phyloP scores from a whole-genome alignment of 2,888 invertebrate genomes.

The Chloroclystis v-ata region DNA sequence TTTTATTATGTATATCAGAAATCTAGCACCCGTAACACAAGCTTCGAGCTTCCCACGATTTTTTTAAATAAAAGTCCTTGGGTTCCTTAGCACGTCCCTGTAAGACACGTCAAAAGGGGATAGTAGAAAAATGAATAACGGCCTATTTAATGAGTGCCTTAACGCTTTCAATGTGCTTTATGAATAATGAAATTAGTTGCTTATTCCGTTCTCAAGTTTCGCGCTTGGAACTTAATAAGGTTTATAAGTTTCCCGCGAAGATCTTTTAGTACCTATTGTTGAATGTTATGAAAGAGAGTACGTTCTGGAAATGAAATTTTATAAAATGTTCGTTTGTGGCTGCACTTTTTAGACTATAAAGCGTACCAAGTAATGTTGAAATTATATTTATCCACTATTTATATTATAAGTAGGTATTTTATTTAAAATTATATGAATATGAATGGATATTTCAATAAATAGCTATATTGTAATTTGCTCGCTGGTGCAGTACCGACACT shows the following conservation, averaged over 20 bases:
- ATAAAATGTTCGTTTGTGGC: too few relatives aligned
- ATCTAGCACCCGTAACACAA: too few relatives aligned
- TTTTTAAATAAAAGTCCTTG: not conserved
- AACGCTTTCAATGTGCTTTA: slow-evolving; percentile 76
- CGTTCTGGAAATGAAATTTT: not conserved
- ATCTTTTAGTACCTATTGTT: slow-evolving; percentile 48
- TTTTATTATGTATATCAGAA: too few relatives aligned
- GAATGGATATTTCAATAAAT: too few relatives aligned
- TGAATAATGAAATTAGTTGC: slow-evolving; percentile 77
- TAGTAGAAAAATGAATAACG: slow-evolving; percentile 72
- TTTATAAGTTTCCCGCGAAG: slow-evolving; percentile 65
- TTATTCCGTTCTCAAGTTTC: slow-evolving; percentile 71
- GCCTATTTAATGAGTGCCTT: slow-evolving; percentile 72
- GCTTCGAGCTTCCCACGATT: too few relatives aligned
- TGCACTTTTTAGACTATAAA: too few relatives aligned
- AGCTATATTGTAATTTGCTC: too few relatives aligned
- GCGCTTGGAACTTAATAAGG: slow-evolving; percentile 66
- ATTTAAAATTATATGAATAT: too few relatives aligned
- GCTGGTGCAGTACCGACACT: too few relatives aligned
- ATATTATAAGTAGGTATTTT: too few relatives aligned
- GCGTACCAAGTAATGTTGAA: too few relatives aligned
- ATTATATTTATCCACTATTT: too few relatives aligned
- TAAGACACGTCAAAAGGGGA: slow-evolving; percentile 64
- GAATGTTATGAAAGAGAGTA: slow-evolving; percentile 37
- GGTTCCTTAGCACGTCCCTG: slow-evolving; percentile 15